Percentiles rank a stretch among this genome's conserved stretches.
Evolutionary conservation across 2,888 invertebrate species (phyloP).

Genomic region (Augiades crinisus): DNA sequence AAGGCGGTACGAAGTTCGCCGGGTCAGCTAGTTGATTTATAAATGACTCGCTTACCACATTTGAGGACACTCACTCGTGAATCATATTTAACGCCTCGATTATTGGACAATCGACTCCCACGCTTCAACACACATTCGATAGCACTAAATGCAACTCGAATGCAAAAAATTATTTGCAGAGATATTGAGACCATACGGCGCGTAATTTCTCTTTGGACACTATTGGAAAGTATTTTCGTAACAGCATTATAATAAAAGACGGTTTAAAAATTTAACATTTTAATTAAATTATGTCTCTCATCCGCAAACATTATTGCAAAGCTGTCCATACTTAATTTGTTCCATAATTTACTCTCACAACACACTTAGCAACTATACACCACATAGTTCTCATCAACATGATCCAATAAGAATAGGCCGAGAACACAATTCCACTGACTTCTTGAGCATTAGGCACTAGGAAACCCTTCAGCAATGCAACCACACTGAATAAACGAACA

Average conservation of each 20-base stretch:
- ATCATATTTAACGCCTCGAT: too few species aligned
- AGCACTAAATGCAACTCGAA: too few species aligned
- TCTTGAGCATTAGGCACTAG: conserved; percentile 22
- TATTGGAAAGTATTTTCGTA: too few species aligned
- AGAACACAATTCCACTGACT: conserved; percentile 16
- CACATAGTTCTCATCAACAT: conserved; percentile 56
- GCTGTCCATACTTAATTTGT: conserved; percentile 69
- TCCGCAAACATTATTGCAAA: conserved; percentile 66
- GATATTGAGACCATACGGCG: too few species aligned
- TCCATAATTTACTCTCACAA: conserved; percentile 76
- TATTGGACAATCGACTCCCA: too few species aligned
- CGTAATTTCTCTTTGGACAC: too few species aligned
- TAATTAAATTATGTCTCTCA: conserved; percentile 73
- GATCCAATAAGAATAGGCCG: conserved; percentile 55
- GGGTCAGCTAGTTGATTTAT: too few species aligned
- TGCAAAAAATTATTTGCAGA: too few species aligned
- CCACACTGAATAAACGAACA: neutral
- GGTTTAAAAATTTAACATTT: conserved; percentile 68
- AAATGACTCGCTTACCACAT: too few species aligned
- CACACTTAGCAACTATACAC: conserved; percentile 65
- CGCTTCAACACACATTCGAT: too few species aligned
- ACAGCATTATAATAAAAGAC: conserved; percentile 19
- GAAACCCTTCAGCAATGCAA: neutral
- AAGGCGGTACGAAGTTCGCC: too few species aligned
- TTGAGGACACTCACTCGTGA: too few species aligned